These are phyloP conservation scores for Lithophane ornitopus DNA, from an alignment of 2,888 invertebrate genomes.

Conservation along the genomic window DNA sequence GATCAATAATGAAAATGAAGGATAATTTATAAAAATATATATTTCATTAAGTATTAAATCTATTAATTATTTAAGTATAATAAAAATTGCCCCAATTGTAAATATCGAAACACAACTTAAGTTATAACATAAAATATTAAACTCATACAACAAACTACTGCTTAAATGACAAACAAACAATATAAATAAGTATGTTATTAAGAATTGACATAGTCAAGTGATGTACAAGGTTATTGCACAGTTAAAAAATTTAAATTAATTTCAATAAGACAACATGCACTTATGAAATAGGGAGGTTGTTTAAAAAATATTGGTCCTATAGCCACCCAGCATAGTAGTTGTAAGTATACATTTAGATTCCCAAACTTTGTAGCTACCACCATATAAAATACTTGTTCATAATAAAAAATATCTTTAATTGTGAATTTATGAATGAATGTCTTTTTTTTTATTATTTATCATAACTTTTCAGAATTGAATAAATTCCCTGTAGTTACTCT, in stretches of 20 bases:
- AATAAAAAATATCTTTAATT: background rate
- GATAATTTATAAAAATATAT: constrained; percentile 40
- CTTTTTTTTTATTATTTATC: background rate
- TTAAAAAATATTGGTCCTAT: background rate
- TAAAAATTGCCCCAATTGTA: constrained; percentile 27
- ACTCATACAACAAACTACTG: constrained; percentile 16
- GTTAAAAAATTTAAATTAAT: background rate
- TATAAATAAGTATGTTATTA: background rate
- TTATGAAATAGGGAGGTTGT: too few species aligned
- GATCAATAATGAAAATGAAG: constrained; percentile 53
- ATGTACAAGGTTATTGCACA: constrained; percentile 27
- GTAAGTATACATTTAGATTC: background rate
- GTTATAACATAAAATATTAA: constrained; percentile 26
- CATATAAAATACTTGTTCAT: background rate
- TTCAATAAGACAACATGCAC: background rate
- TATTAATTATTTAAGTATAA: constrained; percentile 16
- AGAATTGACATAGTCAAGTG: constrained; percentile 5
- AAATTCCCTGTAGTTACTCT: background rate
- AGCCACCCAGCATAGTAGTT: background rate
- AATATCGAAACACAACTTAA: constrained; percentile 14
- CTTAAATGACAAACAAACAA: constrained; percentile 14
- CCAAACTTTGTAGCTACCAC: background rate
- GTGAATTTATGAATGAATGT: background rate
- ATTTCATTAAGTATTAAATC: constrained; percentile 36
- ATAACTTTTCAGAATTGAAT: background rate